Conservation (phyloP, 64 coral and sea anemone genomes). For the Cladopsammia gracilis region DNA sequence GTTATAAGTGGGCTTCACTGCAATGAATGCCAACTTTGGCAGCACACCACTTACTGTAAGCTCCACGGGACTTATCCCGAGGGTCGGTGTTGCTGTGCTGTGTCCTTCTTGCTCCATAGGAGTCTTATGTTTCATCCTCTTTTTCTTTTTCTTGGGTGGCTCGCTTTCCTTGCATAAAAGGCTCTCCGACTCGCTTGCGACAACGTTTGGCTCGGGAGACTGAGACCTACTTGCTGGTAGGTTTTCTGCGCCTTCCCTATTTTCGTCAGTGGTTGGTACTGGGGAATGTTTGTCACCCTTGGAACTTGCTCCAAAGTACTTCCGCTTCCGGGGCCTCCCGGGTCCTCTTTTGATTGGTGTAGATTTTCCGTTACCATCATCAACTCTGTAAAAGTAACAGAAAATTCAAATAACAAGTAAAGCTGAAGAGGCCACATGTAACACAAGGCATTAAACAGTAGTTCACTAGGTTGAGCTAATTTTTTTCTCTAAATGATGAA, state of each 20-base stretch:
- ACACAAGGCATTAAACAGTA: too few relatives aligned
- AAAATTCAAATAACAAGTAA: background rate
- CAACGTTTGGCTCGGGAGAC: constrained; percentile 51
- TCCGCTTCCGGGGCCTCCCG: constrained; percentile 90
- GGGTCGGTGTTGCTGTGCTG: background rate
- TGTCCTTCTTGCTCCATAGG: background rate
- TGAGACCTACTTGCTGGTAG: constrained; percentile 49
- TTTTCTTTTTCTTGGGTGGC: constrained; percentile 86
- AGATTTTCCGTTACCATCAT: constrained; percentile 77
- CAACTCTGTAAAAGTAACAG: constrained; percentile 41
- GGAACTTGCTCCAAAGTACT: constrained; percentile 90
- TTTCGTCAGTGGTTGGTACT: constrained; percentile 29
- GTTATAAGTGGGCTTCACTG: too few relatives aligned
- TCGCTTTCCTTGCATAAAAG: constrained; percentile 66
- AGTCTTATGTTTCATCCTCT: constrained; percentile 57
- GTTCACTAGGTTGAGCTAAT: too few relatives aligned
- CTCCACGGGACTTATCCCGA: constrained; percentile 5
- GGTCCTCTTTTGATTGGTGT: constrained; percentile 94
- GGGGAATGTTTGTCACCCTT: constrained; percentile 64
- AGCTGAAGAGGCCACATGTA: background rate
- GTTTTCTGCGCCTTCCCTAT: constrained; percentile 29
- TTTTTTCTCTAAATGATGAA: too few relatives aligned
- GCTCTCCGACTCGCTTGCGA: constrained; percentile 78
- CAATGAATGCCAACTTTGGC: background rate
- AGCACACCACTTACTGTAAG: background rate